phyloP scores from a whole-genome alignment of 2,888 invertebrate genomes.

The Drosophila antonietae region DNA sequence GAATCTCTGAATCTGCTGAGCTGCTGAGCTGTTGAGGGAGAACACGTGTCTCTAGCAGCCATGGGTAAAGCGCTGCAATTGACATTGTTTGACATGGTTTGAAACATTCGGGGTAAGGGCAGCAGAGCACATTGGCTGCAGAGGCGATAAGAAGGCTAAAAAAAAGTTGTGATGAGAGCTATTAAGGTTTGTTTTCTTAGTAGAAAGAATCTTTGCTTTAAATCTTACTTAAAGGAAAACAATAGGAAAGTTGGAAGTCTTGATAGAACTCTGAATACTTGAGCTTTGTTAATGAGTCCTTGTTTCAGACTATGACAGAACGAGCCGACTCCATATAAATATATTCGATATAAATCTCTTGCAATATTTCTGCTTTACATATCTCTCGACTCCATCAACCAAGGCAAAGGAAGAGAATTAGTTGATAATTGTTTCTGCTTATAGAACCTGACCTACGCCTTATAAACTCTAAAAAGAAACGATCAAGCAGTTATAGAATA shows the following conservation, averaged over 20 bases:
- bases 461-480: slow-evolving; percentile 35
- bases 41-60: slow-evolving; percentile 67
- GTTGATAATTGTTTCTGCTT: slow-evolving; percentile 36
- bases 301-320: too few relatives aligned
- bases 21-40: slow-evolving; percentile 47
- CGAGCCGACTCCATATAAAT: not conserved
- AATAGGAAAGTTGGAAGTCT: not conserved
- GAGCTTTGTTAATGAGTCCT: not conserved
- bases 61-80: slow-evolving; percentile 8
- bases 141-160: not conserved
- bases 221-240: too few relatives aligned
- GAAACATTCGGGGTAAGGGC: not conserved
- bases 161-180: not conserved
- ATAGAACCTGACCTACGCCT: slow-evolving; percentile 54
- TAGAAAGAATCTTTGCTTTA: too few relatives aligned
- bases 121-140: not conserved
- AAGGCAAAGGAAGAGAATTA: not conserved
- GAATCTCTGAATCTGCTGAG: not conserved
- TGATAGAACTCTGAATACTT: not conserved
- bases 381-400: too few relatives aligned
- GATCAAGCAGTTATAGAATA: not conserved
- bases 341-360: not conserved
- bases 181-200: not conserved
- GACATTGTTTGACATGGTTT: slow-evolving; percentile 30
- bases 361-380: not conserved